Percentiles rank a stretch among this genome's conserved stretches.
These are phyloP conservation scores for Pithecia hirsuta DNA, from an alignment of 2,797 vertebrate species.

Conservation along the genomic window DNA sequence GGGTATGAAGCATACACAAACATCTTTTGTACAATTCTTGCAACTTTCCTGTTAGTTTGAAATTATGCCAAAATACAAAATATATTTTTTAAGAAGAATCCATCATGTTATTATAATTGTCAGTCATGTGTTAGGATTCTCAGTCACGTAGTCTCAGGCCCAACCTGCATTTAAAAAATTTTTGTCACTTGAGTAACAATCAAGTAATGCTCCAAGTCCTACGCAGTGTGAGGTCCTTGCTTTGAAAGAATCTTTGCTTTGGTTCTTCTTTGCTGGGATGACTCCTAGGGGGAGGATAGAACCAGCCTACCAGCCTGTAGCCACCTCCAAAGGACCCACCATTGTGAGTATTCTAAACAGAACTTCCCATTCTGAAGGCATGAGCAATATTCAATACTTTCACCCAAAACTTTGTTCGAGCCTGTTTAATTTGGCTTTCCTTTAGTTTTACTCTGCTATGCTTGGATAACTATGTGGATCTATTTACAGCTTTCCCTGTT, in stretches of 20 bases:
- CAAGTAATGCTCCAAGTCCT: not conserved
- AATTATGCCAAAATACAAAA: not conserved
- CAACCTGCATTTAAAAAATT: not conserved
- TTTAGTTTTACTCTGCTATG: slow-evolving; percentile 58
- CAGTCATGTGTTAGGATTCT: not conserved
- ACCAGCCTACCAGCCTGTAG: not conserved
- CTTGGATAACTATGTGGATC: slow-evolving; percentile 72
- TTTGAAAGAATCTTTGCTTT: not conserved
- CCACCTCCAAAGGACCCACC: slow-evolving; percentile 51
- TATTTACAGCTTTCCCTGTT: slow-evolving; percentile 66
- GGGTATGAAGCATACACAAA: not conserved
- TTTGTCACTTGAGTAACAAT: not conserved
- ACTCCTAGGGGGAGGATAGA: not conserved
- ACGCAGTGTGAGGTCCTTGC: not conserved
- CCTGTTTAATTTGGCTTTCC: slow-evolving; percentile 62
- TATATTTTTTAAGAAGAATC: not conserved
- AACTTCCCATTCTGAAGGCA: slow-evolving; percentile 60
- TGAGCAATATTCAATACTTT: slow-evolving; percentile 60
- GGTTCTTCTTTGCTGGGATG: not conserved
- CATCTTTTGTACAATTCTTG: not conserved
- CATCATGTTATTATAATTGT: not conserved
- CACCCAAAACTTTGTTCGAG: slow-evolving; percentile 64
- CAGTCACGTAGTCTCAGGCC: not conserved
- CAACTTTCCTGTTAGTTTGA: not conserved
- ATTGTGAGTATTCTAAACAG: slow-evolving; percentile 47